Conservation (phyloP, 2,113 vertebrate species). For the Pseudolaguvia tuberculata region DNA sequence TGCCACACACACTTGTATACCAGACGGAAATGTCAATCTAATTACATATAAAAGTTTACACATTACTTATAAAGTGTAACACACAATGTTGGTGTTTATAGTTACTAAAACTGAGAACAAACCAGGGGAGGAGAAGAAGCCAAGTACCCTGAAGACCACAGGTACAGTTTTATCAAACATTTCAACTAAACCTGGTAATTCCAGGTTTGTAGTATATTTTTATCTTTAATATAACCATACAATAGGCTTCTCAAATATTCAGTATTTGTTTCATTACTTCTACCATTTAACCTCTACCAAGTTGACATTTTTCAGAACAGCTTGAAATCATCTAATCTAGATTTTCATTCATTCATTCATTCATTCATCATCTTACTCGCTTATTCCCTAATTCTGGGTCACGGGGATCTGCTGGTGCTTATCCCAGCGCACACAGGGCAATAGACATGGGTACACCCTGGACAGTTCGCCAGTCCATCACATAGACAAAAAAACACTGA, state of each 20-base stretch:
- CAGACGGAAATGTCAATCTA: not conserved
- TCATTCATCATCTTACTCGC: too few species aligned
- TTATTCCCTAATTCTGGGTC: too few species aligned
- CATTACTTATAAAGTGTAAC: too few species aligned
- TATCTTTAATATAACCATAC: too few species aligned
- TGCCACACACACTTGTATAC: not conserved
- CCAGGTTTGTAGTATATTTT: not conserved
- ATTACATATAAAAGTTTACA: too few species aligned
- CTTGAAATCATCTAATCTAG: not conserved
- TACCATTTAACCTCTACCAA: not conserved
- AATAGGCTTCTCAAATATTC: not conserved
- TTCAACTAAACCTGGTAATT: not conserved
- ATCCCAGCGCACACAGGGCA: too few species aligned
- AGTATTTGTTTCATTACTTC: not conserved
- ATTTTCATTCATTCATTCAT: too few species aligned
- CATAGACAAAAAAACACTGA: too few species aligned
- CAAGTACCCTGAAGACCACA: constrained; percentile 69
- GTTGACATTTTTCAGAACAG: not conserved
- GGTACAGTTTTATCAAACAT: constrained; percentile 63
- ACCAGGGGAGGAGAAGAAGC: constrained; percentile 76
- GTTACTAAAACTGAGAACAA: constrained; percentile 81
- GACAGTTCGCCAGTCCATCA: too few species aligned
- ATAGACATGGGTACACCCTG: too few species aligned
- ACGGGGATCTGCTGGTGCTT: too few species aligned
- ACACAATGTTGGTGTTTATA: constrained; percentile 47